These are phyloP conservation scores for Orthonychiurus folsomi DNA, from an alignment of 2,888 invertebrate species.

Conservation along the genomic window DNA sequence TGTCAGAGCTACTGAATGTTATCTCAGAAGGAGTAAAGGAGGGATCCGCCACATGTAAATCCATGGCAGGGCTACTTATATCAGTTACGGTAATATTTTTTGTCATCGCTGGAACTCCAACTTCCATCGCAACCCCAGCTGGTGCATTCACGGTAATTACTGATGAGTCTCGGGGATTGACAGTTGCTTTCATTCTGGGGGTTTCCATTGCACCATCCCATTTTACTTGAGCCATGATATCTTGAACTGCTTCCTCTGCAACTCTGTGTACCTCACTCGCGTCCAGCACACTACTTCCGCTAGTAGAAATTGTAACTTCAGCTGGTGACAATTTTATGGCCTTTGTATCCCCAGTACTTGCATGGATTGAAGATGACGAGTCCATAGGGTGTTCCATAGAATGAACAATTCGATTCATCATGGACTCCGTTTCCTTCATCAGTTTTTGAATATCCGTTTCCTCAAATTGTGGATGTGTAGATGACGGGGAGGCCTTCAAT, in stretches of 20 bases:
- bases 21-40: not conserved
- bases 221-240: slow-evolving; percentile 26
- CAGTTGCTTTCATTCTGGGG: not conserved
- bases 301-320: slow-evolving; percentile 27
- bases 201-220: slow-evolving; percentile 6
- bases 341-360: slow-evolving; percentile 7
- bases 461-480: slow-evolving; percentile 11
- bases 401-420: slow-evolving; percentile 34
- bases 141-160: not conserved
- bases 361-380: not conserved
- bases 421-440: slow-evolving; percentile 35
- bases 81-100: not conserved
- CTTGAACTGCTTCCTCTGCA: slow-evolving; percentile 32
- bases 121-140: not conserved
- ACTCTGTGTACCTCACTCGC: slow-evolving; percentile 27
- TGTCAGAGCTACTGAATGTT: not conserved
- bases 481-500: slow-evolving; percentile 30
- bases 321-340: not conserved
- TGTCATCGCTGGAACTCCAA: not conserved
- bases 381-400: slow-evolving; percentile 25
- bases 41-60: not conserved
- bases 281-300: slow-evolving; percentile 20
- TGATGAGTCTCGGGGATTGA: not conserved
- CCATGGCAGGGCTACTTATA: not conserved
- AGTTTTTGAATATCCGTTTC: slow-evolving; percentile 28